Evolutionary conservation across 1,140 invertebrate species (phyloP).

Genomic region (Anoplophora glabripennis): DNA sequence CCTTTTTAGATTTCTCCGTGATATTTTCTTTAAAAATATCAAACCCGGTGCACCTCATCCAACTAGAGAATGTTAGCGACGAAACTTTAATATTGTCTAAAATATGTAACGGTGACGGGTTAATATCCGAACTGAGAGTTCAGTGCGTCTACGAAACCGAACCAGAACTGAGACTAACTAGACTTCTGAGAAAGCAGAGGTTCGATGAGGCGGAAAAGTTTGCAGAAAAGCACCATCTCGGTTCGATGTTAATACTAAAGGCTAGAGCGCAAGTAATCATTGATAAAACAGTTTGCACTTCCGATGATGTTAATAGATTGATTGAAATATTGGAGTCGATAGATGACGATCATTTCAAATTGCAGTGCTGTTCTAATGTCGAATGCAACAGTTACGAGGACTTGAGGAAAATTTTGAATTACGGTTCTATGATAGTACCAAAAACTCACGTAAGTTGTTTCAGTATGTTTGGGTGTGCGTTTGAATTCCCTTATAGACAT

Average conservation of each 20-base stretch:
- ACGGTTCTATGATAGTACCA: slow-evolving; percentile 22
- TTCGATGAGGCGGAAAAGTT: slow-evolving; percentile 40
- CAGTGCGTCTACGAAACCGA: slow-evolving; percentile 30
- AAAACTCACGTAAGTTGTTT: slow-evolving; percentile 12
- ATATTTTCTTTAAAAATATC: slow-evolving; percentile 30
- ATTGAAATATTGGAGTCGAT: slow-evolving; percentile 31
- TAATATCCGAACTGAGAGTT: slow-evolving; percentile 27
- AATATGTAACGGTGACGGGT: slow-evolving; percentile 15
- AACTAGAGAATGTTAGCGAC: slow-evolving; percentile 23
- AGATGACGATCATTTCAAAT: slow-evolving; percentile 26
- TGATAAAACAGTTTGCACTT: slow-evolving; percentile 25
- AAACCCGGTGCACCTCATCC: slow-evolving; percentile 22
- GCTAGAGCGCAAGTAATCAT: slow-evolving; percentile 34
- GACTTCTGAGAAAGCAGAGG: slow-evolving; percentile 25
- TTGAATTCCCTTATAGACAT: no score
- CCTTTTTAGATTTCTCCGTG: slow-evolving; percentile 22
- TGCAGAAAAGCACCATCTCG: slow-evolving; percentile 26
- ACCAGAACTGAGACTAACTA: slow-evolving; percentile 28
- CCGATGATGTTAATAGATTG: slow-evolving; percentile 32
- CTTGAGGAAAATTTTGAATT: slow-evolving; percentile 31
- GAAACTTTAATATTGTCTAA: slow-evolving; percentile 33
- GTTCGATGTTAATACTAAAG: slow-evolving; percentile 24
- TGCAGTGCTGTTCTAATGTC: slow-evolving; percentile 29
- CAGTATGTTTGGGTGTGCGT: no score
- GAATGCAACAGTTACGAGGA: slow-evolving; percentile 30